These are phyloP conservation scores for Epinephelus coioides DNA, from an alignment of 2,797 vertebrate species.

Conservation along the genomic window DNA sequence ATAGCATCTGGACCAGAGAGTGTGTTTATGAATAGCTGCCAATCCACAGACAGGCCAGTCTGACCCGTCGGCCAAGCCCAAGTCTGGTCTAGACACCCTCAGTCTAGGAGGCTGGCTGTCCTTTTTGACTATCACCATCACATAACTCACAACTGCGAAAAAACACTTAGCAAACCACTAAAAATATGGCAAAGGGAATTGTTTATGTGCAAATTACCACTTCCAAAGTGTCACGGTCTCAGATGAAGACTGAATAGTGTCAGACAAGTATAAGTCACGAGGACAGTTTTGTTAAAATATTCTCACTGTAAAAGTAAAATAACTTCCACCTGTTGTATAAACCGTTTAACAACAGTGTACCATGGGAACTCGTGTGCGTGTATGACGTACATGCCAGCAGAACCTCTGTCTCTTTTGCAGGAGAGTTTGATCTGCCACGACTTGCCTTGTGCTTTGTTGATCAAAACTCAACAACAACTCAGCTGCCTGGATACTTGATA, in stretches of 20 bases:
- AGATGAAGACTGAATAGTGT: slow-evolving; percentile 36
- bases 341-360: slow-evolving; percentile 33
- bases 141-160: slow-evolving; percentile 58
- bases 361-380: slow-evolving; percentile 28
- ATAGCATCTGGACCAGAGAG: slow-evolving; percentile 81
- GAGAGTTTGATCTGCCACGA: slow-evolving; percentile 69
- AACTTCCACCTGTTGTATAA: slow-evolving; percentile 31
- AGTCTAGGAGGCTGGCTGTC: slow-evolving; percentile 62
- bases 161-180: slow-evolving; percentile 44
- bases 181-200: slow-evolving; percentile 37
- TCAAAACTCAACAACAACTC: slow-evolving; percentile 49
- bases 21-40: slow-evolving; percentile 78
- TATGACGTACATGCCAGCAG: slow-evolving; percentile 54
- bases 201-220: slow-evolving; percentile 47
- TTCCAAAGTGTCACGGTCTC: slow-evolving; percentile 22
- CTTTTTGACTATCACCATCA: slow-evolving; percentile 58
- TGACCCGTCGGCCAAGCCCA: slow-evolving; percentile 76
- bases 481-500: slow-evolving; percentile 44
- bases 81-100: slow-evolving; percentile 80
- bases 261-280: slow-evolving; percentile 31
- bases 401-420: slow-evolving; percentile 39
- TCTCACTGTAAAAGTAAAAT: slow-evolving; percentile 34
- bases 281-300: slow-evolving; percentile 32
- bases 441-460: slow-evolving; percentile 69
- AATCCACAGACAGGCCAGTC: slow-evolving; percentile 77